Conservation (phyloP, 2,113 vertebrate species). For the Calidris pygmaea region DNA sequence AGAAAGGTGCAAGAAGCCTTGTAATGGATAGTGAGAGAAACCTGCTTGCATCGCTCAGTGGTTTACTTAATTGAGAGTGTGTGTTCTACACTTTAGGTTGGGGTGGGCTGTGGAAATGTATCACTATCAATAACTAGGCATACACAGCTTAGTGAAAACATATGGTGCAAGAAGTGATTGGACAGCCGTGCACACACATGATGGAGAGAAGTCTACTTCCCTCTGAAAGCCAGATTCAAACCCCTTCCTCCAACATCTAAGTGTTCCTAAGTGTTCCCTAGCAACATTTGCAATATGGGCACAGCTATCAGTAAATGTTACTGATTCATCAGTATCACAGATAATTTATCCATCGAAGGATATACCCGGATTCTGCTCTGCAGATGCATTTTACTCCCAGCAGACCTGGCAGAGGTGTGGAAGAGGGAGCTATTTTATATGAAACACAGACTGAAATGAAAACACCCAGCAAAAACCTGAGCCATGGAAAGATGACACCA, state of each 20-base stretch:
- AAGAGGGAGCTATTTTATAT: conserved; percentile 25
- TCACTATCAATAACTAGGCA: neutral
- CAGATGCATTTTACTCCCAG: conserved; percentile 29
- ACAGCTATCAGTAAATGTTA: neutral
- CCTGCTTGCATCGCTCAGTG: neutral
- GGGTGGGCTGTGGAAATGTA: neutral
- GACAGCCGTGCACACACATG: neutral
- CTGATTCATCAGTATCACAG: neutral
- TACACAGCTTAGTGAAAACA: neutral
- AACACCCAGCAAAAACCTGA: conserved; percentile 62
- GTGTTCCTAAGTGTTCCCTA: neutral
- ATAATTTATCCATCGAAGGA: neutral
- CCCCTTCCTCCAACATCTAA: neutral
- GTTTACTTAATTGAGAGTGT: neutral
- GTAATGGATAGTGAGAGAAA: neutral
- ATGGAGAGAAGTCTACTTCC: neutral
- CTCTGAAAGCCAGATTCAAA: conserved; percentile 20
- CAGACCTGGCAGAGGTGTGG: conserved; percentile 31
- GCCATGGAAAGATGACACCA: conserved; percentile 65
- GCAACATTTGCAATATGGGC: neutral
- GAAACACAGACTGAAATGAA: conserved; percentile 55
- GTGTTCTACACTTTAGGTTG: neutral
- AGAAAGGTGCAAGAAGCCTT: conserved; percentile 53
- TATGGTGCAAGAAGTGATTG: neutral
- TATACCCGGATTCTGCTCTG: neutral